Base-by-base conservation (phyloP, 2,797 vertebrate genomes). In the Echeneis naucrates region DNA sequence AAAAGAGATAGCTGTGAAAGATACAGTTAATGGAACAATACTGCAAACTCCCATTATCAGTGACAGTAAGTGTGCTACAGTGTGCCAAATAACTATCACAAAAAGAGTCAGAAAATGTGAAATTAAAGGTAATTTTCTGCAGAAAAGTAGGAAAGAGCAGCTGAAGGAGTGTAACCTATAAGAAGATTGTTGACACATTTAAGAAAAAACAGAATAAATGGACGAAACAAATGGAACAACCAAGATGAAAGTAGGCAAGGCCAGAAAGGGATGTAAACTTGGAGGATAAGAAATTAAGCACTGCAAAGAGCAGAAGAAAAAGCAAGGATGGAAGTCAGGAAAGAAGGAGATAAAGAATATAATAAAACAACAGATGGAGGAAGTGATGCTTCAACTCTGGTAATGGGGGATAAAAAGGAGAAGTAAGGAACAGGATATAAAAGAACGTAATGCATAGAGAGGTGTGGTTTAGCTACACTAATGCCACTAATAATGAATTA, bases 41-140 rank as follows among this genome's bases (percentile, higher is more conserved):
- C n/a, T 23, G 26, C 19, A 78, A 52, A 84, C 73, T 60, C 60
- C 57, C 45, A 56, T 68, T 82, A 83, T 68, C 55, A 32, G 47
- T 32, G 30, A 62, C 42, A 79, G 37, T 26, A 35, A 76, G 40
- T 40, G 32, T 30, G 6, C 9, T 14, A 9, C 23, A 2, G 14
- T 32, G 44, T 51, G 12, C 6, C 4, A 50, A 47, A 12, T 2
- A 57, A 60, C 12, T 48, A 37, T n/a, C n/a, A 72, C 32, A 44
- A 16, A 67, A 12, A 48, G 5, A 9, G 11, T 33, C 12, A 4
- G 13, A 40, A 16, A 54, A 55, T 33, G 12, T 47, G 2, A 52
- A 1, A 33, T 33, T 38, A 60, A 61, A 74, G 60, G 24, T 51
- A 60, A 35, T 57, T 65, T 75, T 68, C 32, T 35, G 27, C 24